phyloP scores from a whole-genome alignment of 2,113 vertebrate species.

The Phalacrocorax brasilianus region DNA sequence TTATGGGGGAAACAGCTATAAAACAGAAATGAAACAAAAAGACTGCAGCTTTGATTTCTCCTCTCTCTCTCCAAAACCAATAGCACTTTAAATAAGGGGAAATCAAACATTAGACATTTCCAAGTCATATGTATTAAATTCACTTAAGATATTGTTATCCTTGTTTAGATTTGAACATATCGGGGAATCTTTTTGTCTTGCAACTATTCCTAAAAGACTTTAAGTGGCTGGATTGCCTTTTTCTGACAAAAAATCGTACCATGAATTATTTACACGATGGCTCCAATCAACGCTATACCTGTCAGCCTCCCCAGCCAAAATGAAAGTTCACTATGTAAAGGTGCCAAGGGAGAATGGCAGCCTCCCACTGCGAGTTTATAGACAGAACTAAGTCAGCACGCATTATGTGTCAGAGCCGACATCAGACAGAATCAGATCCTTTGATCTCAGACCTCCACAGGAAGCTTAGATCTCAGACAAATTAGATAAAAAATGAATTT shows the following conservation, averaged over 20 bases:
- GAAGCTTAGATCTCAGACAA: slow-evolving; percentile 98
- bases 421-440: slow-evolving; percentile 94
- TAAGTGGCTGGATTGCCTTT: slow-evolving; percentile 71
- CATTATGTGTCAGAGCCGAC: slow-evolving; percentile 92
- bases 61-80: slow-evolving; percentile 68
- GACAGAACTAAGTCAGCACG: slow-evolving; percentile 95
- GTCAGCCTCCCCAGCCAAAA: slow-evolving; percentile 77
- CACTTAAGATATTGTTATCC: slow-evolving; percentile 62
- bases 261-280: slow-evolving; percentile 81
- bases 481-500: slow-evolving; percentile 99
- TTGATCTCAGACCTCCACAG: slow-evolving; percentile 96
- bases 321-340: slow-evolving; percentile 80
- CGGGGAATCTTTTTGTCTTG: slow-evolving; percentile 42
- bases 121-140: slow-evolving; percentile 50
- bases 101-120: slow-evolving; percentile 47
- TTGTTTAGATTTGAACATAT: slow-evolving; percentile 58
- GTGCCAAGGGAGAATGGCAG: slow-evolving; percentile 75
- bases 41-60: slow-evolving; percentile 43
- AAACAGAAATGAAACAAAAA: slow-evolving; percentile 57
- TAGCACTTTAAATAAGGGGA: slow-evolving; percentile 35
- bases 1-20: not conserved
- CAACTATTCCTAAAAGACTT: slow-evolving; percentile 69
- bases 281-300: slow-evolving; percentile 75
- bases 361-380: slow-evolving; percentile 85
- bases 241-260: slow-evolving; percentile 36